Percentiles rank a stretch among this genome's conserved stretches.
phyloP scores from a whole-genome alignment of 2,113 vertebrate genomes.

The Rutilus rutilus region DNA sequence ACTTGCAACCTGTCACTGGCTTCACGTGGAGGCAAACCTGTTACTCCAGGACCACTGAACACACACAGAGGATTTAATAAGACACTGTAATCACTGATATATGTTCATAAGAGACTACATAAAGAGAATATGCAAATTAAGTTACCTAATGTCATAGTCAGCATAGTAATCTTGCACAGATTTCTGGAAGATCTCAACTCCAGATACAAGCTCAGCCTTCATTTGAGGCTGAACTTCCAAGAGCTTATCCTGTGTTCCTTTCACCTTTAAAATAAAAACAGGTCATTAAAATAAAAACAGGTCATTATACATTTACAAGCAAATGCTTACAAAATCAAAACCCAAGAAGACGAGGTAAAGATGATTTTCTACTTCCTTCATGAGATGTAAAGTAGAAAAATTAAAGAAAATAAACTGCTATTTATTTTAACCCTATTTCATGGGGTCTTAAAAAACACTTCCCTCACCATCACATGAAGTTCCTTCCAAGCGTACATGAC shows the following conservation, averaged over 20 bases:
- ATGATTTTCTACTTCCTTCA: not conserved
- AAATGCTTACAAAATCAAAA: not conserved
- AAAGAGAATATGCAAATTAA: not conserved
- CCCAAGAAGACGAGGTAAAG: not conserved
- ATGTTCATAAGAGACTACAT: not conserved
- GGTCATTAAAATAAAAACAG: not conserved
- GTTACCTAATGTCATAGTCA: conserved; percentile 76
- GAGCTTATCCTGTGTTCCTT: conserved; percentile 77
- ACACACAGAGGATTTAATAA: not conserved
- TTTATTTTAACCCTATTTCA: not conserved
- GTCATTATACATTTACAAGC: not conserved
- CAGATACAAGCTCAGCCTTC: conserved; percentile 78
- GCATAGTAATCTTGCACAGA: conserved; percentile 71
- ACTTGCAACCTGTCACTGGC: conserved; percentile 80
- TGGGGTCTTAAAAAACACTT: not conserved
- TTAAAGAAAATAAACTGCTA: not conserved
- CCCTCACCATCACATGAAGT: conserved; percentile 76
- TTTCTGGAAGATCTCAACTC: conserved; percentile 73
- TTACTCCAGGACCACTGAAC: conserved; percentile 74
- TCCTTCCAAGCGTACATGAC: conserved; percentile 82
- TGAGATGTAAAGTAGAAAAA: conserved; percentile 6
- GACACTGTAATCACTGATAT: not conserved
- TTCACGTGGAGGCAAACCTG: conserved; percentile 76
- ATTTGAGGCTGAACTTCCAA: conserved; percentile 77
- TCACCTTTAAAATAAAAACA: conserved; percentile 67